phyloP scores from a whole-genome alignment of 2,797 vertebrate species.

The Peromyscus aztecus region DNA sequence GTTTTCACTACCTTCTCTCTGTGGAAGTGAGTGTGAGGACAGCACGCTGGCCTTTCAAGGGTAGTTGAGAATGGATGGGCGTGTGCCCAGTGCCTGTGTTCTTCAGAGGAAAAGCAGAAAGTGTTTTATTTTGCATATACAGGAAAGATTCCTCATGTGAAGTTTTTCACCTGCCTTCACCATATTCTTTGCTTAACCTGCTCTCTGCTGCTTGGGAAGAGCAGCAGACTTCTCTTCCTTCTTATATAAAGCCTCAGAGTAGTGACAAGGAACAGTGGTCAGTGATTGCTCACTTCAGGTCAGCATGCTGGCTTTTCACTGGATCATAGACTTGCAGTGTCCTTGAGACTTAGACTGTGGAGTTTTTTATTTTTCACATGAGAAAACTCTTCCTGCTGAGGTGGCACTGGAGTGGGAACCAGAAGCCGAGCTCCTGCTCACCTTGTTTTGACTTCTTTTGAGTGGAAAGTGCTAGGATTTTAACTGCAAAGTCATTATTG shows the following conservation, averaged over 20 bases:
- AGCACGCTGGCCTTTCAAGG: neutral
- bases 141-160: neutral
- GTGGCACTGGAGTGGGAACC: neutral
- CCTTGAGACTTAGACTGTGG: neutral
- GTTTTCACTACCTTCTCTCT: neutral
- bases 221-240: neutral
- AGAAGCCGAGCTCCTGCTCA: neutral
- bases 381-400: slow-evolving; percentile 4
- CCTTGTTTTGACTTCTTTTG: neutral
- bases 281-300: neutral
- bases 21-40: neutral
- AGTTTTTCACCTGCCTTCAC: neutral
- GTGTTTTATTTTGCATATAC: neutral
- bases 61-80: neutral
- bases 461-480: neutral
- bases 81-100: neutral
- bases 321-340: neutral
- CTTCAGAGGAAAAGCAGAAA: slow-evolving; percentile 9
- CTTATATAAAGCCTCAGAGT: neutral
- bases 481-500: neutral
- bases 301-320: neutral
- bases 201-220: neutral
- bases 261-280: neutral
- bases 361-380: neutral
- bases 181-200: neutral